A percentile compares a stretch with the other conserved stretches of the same genome.
Evolutionary conservation across 2,797 vertebrate genomes (phyloP).

Genomic region (Trachops cirrhosus): DNA sequence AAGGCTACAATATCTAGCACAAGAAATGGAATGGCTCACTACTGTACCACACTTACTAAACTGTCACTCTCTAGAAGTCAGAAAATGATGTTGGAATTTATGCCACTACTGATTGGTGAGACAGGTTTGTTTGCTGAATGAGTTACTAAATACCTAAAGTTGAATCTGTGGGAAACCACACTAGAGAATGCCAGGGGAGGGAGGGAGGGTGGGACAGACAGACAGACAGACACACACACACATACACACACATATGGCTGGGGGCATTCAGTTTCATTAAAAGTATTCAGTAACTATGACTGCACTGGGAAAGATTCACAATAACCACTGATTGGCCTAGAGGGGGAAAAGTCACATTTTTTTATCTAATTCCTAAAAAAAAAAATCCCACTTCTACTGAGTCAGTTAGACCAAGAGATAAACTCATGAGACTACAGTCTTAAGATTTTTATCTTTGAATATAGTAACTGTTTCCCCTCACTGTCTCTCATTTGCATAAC

Average conservation of each 20-base stretch:
- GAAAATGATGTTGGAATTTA: background rate
- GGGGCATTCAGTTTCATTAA: background rate
- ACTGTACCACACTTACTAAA: background rate
- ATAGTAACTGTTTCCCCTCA: background rate
- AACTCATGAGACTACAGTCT: background rate
- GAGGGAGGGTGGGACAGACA: background rate
- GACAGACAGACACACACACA: background rate
- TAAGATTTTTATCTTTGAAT: background rate
- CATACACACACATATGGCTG: too few species aligned
- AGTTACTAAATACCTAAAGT: background rate
- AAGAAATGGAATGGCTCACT: background rate
- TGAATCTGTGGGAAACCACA: background rate
- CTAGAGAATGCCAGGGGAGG: background rate
- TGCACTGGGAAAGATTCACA: background rate
- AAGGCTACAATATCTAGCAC: background rate
- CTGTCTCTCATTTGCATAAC: constrained; percentile 3
- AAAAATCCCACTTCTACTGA: background rate
- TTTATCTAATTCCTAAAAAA: background rate
- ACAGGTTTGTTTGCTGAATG: background rate
- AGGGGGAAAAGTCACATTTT: background rate
- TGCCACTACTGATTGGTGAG: background rate
- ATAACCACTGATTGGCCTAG: background rate
- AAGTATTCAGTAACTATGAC: background rate
- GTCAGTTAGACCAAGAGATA: background rate
- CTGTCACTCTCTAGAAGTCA: background rate